phyloP scores from a whole-genome alignment of 92 coral and sea anemone species.

The Porites evermanni region DNA sequence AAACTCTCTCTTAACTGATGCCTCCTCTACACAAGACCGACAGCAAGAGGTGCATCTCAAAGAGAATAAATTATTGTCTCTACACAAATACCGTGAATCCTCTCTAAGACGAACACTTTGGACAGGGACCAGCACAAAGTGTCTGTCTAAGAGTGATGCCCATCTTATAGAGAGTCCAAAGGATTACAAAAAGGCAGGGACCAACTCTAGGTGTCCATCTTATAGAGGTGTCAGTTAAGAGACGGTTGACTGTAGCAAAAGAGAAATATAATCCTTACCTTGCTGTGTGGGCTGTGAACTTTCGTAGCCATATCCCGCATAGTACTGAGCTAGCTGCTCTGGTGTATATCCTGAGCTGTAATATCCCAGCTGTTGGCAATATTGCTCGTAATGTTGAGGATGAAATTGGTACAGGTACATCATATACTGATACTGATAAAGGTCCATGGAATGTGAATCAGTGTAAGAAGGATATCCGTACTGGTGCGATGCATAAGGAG shows the following conservation, averaged over 20 bases:
- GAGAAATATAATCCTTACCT: slow-evolving; percentile 12
- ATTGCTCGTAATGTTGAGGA: slow-evolving; percentile 50
- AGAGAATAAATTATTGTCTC: no score
- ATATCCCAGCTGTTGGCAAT: slow-evolving; percentile 33
- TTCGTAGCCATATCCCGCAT: slow-evolving; percentile 30
- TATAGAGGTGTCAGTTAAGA: no score
- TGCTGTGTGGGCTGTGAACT: slow-evolving; percentile 5
- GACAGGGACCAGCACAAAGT: no score
- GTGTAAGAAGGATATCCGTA: slow-evolving; percentile 53
- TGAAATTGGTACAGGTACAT: slow-evolving; percentile 38
- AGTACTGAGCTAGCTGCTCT: slow-evolving; percentile 38
- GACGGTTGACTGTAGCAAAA: not conserved
- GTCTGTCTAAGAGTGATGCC: no score
- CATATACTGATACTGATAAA: slow-evolving; percentile 42
- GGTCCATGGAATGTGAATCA: slow-evolving; percentile 47
- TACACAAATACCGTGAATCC: no score
- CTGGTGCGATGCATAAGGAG: slow-evolving; percentile 46
- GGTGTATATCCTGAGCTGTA: slow-evolving; percentile 36
- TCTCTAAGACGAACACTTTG: no score
- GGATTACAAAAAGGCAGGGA: no score
- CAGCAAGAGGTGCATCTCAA: no score
- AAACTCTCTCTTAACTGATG: no score
- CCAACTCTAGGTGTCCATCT: no score
- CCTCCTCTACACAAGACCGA: no score
- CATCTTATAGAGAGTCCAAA: no score